These are phyloP conservation scores for Seriola rivoliana DNA, from an alignment of 2,113 vertebrate species.

Conservation along the genomic window DNA sequence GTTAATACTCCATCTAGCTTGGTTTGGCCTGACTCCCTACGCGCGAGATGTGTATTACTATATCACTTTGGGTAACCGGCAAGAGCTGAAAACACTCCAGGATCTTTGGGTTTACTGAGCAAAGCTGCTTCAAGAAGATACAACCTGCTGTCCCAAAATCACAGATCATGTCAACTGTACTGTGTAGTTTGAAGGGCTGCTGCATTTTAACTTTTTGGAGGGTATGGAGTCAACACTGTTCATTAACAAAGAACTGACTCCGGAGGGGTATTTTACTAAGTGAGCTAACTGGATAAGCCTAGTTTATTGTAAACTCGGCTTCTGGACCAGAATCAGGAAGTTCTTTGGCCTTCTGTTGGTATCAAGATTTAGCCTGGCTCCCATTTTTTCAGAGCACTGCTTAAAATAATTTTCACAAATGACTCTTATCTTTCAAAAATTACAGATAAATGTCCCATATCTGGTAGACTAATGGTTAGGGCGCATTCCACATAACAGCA, in stretches of 20 bases:
- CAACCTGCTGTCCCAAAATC: not conserved
- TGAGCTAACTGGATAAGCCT: too few species aligned
- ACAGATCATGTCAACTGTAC: not conserved
- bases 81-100: slow-evolving; percentile 86
- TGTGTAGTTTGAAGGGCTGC: not conserved
- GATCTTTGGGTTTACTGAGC: slow-evolving; percentile 6
- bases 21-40: slow-evolving; percentile 87
- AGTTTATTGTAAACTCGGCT: too few species aligned
- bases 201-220: too few species aligned
- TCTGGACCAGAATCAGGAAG: too few species aligned
- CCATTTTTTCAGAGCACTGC: too few species aligned
- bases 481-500: too few species aligned
- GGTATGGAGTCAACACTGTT: not conserved
- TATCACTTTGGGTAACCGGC: slow-evolving; percentile 99
- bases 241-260: not conserved
- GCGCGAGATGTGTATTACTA: slow-evolving; percentile 97
- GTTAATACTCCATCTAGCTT: slow-evolving; percentile 95
- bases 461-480: too few species aligned
- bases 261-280: slow-evolving; percentile 18
- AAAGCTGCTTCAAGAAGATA: not conserved
- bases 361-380: too few species aligned
- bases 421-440: too few species aligned
- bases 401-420: too few species aligned
- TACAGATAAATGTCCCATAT: too few species aligned
- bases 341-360: too few species aligned